Evolutionary conservation across 2,113 vertebrate species (phyloP), one percentile per base, ranked within the genome.

Genomic region (Ascaphus truei): DNA sequence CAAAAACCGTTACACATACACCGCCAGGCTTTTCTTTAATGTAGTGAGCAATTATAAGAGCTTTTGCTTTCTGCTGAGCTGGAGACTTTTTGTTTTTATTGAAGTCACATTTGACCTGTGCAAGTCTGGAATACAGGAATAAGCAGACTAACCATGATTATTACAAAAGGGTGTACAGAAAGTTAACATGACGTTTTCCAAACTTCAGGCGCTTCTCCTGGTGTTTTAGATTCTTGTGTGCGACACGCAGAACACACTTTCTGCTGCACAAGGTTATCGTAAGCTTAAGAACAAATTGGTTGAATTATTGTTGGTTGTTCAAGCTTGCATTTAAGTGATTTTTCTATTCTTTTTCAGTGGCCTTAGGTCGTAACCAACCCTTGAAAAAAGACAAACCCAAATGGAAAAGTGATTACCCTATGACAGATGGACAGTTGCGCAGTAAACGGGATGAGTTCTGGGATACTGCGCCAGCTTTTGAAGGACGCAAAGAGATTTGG

Each of bases 351-450:
- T 73, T 73, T 33, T 12, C 82, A 99, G 96, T 98, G 88, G 94
- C 95, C 81, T 88, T 96, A 12, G 96, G 96, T 87, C 93, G 96
- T 57, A 98, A 98, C 87, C 96, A 98, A 58, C 93, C 95, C 81
- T 84, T 99, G 87, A 98, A 96, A 83, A 95, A 95, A 69, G 96
- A 99, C 79, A 95, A 96, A 61, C 96, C 95, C 60, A 98, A 98
- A 96, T 99, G 96, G 96, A 98, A 98, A 84, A 98, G 96, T 33
- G 96, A 99, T 86, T 99, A 99, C 79, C 96, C 96, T 22, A 98
- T 98, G 96, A 99, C 96, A 23, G 95, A 98, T 29, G 96, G 95
- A 76, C 96, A 98, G 77, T 83, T 99, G 45, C 94, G 96, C 81
- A 99, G 96, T 80, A 99, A 99, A 86, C 90, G 96, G 60, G 96